Evolutionary conservation across 2,113 vertebrate genomes (phyloP).

Genomic region (Pangasianodon gigas): DNA sequence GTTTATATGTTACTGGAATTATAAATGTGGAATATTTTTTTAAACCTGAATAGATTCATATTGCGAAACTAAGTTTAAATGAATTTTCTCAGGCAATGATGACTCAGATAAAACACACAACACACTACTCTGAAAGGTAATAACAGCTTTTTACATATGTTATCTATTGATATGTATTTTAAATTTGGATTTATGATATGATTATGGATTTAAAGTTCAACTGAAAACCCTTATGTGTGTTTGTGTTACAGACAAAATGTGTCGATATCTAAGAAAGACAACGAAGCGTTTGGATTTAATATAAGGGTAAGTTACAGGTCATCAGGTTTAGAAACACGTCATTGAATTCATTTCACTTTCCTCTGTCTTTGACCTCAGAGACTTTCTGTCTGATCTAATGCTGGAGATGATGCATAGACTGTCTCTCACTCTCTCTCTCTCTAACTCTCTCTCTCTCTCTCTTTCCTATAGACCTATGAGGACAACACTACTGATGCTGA

Average conservation of each 20-base stretch:
- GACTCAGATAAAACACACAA: background rate
- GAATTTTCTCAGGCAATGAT: background rate
- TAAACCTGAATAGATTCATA: too few relatives aligned
- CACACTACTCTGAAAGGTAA: conserved; percentile 12
- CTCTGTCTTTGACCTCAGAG: background rate
- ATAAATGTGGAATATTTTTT: background rate
- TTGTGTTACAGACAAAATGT: conserved; percentile 49
- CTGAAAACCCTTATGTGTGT: background rate
- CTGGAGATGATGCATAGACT: background rate
- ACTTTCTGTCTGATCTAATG: background rate
- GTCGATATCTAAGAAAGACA: conserved; percentile 74
- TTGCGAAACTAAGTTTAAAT: background rate
- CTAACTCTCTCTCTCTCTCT: background rate
- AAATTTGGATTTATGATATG: background rate
- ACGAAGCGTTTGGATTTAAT: conserved; percentile 83
- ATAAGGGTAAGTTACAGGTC: conserved; percentile 74
- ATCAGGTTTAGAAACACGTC: background rate
- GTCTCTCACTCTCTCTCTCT: background rate
- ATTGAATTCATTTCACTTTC: background rate
- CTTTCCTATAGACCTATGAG: conserved; percentile 67
- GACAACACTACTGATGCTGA: conserved; percentile 56
- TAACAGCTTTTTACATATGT: background rate
- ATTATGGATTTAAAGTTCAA: background rate
- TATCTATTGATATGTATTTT: background rate
- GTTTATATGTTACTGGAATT: background rate